Evolutionary conservation across 2,797 vertebrate species (phyloP).

Genomic region (Tachyglossus aculeatus): DNA sequence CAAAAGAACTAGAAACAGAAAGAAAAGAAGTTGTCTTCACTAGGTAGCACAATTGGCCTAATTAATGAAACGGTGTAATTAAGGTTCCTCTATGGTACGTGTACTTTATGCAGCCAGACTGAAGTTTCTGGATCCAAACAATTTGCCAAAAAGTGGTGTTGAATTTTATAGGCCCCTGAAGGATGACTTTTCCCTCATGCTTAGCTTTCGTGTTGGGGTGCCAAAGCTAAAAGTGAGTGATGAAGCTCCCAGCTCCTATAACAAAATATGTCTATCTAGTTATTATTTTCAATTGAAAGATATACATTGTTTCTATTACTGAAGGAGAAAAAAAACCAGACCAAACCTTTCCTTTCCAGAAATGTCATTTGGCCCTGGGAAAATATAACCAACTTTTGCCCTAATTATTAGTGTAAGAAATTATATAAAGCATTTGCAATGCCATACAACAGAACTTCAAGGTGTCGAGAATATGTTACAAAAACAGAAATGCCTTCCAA

Average conservation of each 20-base stretch:
- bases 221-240: background rate
- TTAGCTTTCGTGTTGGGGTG: background rate
- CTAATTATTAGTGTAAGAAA: background rate
- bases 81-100: constrained; percentile 47
- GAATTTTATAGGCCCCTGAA: constrained; percentile 56
- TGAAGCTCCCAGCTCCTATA: background rate
- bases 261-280: no score
- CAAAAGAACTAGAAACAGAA: constrained; percentile 8
- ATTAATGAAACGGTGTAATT: constrained; percentile 44
- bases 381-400: background rate
- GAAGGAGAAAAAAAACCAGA: background rate
- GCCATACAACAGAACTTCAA: fast-evolving
- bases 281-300: background rate
- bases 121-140: constrained; percentile 46
- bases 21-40: constrained; percentile 28
- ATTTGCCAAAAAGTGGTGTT: constrained; percentile 42
- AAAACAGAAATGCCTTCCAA: background rate
- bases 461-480: background rate
- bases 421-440: background rate
- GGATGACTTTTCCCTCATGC: constrained; percentile 28
- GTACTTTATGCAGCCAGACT: constrained; percentile 32
- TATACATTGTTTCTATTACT: background rate
- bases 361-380: background rate
- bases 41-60: constrained; percentile 30
- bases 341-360: constrained; percentile 7